These are phyloP conservation scores for Apis cerana DNA, from an alignment of 1,140 invertebrate species.

Conservation along the genomic window DNA sequence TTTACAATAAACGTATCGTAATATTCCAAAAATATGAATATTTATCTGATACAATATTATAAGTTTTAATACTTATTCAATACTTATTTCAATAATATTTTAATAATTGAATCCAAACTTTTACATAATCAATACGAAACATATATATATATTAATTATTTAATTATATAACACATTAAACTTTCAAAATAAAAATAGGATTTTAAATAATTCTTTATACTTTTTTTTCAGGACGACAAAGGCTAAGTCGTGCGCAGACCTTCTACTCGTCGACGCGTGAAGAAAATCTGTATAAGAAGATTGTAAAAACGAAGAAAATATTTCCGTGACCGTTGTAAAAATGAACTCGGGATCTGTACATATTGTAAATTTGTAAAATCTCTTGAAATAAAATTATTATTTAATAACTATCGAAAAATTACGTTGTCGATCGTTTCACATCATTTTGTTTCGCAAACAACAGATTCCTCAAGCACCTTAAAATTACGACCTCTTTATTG, in stretches of 20 bases:
- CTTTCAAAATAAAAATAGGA: not conserved
- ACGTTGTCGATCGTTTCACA: not conserved
- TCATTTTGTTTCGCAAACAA: slow-evolving; percentile 5
- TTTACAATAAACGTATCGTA: not conserved
- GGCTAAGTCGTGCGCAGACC: slow-evolving; percentile 81
- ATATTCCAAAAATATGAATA: not conserved
- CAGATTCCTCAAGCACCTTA: slow-evolving; percentile 40
- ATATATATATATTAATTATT: not conserved
- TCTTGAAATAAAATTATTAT: slow-evolving; percentile 68
- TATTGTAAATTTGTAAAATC: slow-evolving; percentile 76
- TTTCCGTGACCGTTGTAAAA: slow-evolving; percentile 29
- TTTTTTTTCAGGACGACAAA: slow-evolving; percentile 77
- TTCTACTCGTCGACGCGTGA: slow-evolving; percentile 76
- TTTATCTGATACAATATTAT: not conserved
- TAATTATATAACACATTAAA: not conserved
- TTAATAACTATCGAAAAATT: slow-evolving; percentile 57
- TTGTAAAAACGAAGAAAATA: slow-evolving; percentile 21
- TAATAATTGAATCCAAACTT: not conserved
- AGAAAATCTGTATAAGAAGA: slow-evolving; percentile 40
- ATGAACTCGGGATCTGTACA: slow-evolving; percentile 68
- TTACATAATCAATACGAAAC: not conserved
- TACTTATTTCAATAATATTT: too few relatives aligned
- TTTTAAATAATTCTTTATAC: slow-evolving; percentile 20
- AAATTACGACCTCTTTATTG: slow-evolving; percentile 59
- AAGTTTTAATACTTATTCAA: too few relatives aligned